Base-by-base conservation (phyloP, 2,113 vertebrate species). In the Petrocephalus zakoni region DNA sequence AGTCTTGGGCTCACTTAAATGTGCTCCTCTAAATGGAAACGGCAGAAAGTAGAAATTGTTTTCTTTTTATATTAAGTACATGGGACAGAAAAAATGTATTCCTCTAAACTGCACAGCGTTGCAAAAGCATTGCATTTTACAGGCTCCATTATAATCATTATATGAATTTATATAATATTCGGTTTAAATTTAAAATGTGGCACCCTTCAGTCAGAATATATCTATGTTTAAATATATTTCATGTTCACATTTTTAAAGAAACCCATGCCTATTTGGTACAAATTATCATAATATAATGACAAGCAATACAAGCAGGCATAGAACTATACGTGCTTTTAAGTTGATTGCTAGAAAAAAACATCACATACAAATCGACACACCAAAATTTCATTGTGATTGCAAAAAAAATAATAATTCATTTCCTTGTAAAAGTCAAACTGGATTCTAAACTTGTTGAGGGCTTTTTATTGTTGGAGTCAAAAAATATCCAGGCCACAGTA, bases 331-430 rank as follows among this genome's bases (percentile, higher is more conserved):
- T 82, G 53, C 83, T 52, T 91, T 89, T 88, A 92, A 85, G 89
- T 83, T 68, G 88, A 90, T 88, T 88, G 90, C 89, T 91, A 91
- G 87, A 87, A 93, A 90, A 90, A 90, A 78, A 90, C 89, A 85
- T 52, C 89, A 94, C 94, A 94, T 94, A 94, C 47, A 49, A 49
- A 49, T 5, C 47, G 4, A 22, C 56, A 93, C 90, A 93, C 90
- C 90, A 90, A 90, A 87, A 89, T 91, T 92, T 92, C 91, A 91
- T 90, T 82, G 53, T 93, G 93, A 94, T 94, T 93, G 92, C 91
- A 91, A 91, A 91, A 91, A 92, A 49, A 49, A 42, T 42, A 49
- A 49, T 7, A 49, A 49, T 7, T 49, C 47, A 2, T 49, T 88
- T 85, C 93, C 92, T 90, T 58, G 87, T 89, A 93, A 92, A 93